Evolutionary conservation across 64 coral and sea anemone species (phyloP), one percentile per base, ranked within the genome.

Genomic region (Astreopora myriophthalma): DNA sequence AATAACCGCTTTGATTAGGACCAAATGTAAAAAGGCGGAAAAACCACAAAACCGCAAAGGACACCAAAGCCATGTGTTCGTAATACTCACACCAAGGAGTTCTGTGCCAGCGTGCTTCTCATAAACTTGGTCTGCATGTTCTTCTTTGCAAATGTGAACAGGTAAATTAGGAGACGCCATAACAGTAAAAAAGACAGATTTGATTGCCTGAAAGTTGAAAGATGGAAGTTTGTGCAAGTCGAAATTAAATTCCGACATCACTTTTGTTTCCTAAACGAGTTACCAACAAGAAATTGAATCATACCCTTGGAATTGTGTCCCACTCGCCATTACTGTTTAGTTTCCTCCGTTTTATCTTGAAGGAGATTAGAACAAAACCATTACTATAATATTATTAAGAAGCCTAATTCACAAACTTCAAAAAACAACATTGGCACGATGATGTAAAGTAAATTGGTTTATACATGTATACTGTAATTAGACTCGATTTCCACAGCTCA

Each of bases 121-220:
- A 86, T 95, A 98, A 22, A 98, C 48, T 86, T 92, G 71, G 37
- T 91, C 86, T 6, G 93, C 97, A 58, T 78, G 93, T n/a, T 32
- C 49, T 36, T 89, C 51, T 29, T 73, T 99, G 0, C 80, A 86
- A 27, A 99, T 89, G 31, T 99, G 97, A 34, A 96, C 51, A 6
- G 97, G 97, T 26, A 99, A 79, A 40, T 96, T 99, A 7, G 97
- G 88, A 82, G 97, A 99, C 3, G 94, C 31, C 30, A 99, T 87
- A 7, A 99, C 87, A 19, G 97, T 99, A 33, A 99, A 99, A 69
- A 87, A 99, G 26, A 99, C 75, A 8, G 97, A 99, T 65, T 94
- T 74, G 23, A 93, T 90, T 3, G 97, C 97, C 97, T 99, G 64
- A 37, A 68, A 34, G 36, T 31, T 2, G 11, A 77, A 19, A 55